phyloP scores from a whole-genome alignment of 1,140 invertebrate genomes.

The Oncopeltus fasciatus region DNA sequence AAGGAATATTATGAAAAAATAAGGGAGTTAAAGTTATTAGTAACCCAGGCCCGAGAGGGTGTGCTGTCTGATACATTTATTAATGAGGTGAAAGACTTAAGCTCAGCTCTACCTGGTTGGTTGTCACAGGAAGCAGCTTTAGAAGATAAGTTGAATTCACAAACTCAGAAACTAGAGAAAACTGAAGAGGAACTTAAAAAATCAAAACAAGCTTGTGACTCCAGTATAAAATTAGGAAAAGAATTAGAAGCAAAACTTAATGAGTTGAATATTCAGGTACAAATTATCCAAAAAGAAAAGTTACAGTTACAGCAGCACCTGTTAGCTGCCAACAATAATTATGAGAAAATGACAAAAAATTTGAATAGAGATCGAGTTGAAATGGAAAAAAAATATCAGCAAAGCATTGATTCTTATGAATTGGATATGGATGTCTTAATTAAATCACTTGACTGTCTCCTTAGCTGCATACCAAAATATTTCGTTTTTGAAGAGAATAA shows the following conservation, averaged over 20 bases:
- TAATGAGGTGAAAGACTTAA: neutral
- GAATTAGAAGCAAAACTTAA: neutral
- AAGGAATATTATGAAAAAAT: neutral
- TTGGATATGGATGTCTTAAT: neutral
- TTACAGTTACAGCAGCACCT: neutral
- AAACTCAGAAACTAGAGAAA: neutral
- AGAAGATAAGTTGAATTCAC: neutral
- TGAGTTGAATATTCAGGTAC: neutral
- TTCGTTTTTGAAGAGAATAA: neutral
- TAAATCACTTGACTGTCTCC: neutral
- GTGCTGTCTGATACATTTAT: neutral
- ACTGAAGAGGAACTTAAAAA: neutral
- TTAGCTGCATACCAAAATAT: neutral
- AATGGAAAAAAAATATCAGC: neutral
- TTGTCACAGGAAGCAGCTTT: neutral
- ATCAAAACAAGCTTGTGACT: neutral
- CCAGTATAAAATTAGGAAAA: neutral
- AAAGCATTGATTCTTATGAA: conserved; percentile 1
- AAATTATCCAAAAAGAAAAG: neutral
- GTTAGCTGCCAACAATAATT: neutral
- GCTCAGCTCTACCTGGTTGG: neutral
- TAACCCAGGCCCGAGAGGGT: neutral
- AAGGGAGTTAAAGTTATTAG: neutral
- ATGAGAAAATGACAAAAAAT: neutral
- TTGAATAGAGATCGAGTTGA: neutral